phyloP scores from a whole-genome alignment of 2,113 vertebrate species.

The Ammospiza nelsoni region DNA sequence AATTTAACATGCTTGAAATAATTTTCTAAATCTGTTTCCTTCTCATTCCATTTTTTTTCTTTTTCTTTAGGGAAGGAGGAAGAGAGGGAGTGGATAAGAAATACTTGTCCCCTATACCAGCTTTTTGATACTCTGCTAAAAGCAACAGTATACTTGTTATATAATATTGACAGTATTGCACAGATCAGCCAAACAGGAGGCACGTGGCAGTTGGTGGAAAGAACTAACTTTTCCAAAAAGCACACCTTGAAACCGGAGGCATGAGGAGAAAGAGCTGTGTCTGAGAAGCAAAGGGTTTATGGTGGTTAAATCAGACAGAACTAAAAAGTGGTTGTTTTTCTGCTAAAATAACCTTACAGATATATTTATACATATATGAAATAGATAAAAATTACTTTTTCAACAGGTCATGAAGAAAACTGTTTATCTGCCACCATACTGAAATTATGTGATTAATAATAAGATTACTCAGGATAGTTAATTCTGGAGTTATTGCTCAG shows the following conservation, averaged over 20 bases:
- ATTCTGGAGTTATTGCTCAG: not conserved
- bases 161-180: not conserved
- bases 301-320: not conserved
- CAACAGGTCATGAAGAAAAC: not conserved
- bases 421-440: not conserved
- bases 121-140: not conserved
- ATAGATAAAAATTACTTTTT: not conserved
- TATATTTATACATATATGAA: not conserved
- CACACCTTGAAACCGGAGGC: not conserved
- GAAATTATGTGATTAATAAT: not conserved
- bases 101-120: not conserved
- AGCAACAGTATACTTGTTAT: not conserved
- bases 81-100: not conserved
- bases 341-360: not conserved
- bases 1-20: not conserved
- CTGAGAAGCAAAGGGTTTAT: not conserved
- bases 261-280: not conserved
- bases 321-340: accelerated
- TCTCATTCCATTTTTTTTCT: not conserved
- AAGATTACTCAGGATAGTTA: not conserved
- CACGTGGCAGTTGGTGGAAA: not conserved
- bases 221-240: not conserved
- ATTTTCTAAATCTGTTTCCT: not conserved
- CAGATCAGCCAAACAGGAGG: not conserved
- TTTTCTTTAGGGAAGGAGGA: not conserved